These are phyloP conservation scores for Hemichromis elongatus DNA, from an alignment of 2,113 vertebrate species.

Conservation along the genomic window DNA sequence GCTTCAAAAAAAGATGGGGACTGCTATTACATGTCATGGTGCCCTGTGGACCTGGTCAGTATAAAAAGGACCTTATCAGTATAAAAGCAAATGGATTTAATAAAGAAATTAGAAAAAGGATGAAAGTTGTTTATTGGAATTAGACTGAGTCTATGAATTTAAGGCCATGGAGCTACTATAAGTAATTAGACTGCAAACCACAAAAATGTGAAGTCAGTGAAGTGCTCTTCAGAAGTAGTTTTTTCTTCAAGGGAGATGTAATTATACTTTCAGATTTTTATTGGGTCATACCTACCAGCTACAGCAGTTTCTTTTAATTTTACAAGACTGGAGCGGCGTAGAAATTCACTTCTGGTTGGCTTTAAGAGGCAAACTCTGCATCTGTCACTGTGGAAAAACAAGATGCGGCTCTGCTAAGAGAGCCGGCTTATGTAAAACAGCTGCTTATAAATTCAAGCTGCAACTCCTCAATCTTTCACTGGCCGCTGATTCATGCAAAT, in stretches of 20 bases:
- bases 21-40: not conserved
- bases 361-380: not conserved
- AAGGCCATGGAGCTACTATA: not conserved
- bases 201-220: not conserved
- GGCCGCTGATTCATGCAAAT: conserved; percentile 18
- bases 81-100: not conserved
- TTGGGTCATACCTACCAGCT: not conserved
- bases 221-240: not conserved
- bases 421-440: conserved; percentile 21
- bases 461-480: not conserved
- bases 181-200: not conserved
- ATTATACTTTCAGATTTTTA: not conserved
- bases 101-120: not conserved
- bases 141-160: not conserved
- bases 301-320: not conserved
- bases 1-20: not conserved
- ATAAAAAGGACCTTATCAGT: not conserved
- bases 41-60: not conserved
- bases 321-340: not conserved
- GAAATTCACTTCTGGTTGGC: not conserved
- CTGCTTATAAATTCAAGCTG: conserved; percentile 3
- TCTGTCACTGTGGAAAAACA: not conserved
- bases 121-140: not conserved
- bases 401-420: not conserved
- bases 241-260: not conserved